A percentile compares a stretch with the other conserved stretches of the same genome.
Evolutionary conservation across 2,888 invertebrate genomes (phyloP).

Genomic region (Chrysolina americana): DNA sequence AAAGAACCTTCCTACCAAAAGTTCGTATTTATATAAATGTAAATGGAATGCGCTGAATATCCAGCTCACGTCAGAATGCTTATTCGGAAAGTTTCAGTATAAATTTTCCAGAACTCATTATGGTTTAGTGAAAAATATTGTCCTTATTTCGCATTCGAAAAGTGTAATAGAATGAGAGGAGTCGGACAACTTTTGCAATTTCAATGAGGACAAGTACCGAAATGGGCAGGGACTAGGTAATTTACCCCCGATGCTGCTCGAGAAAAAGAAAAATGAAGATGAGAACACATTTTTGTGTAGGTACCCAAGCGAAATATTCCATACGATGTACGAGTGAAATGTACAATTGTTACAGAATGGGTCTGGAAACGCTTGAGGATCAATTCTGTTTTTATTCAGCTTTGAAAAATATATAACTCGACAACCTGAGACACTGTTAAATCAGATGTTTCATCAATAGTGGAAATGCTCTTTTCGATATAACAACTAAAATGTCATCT

Average conservation of each 20-base stretch:
- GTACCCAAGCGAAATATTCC: no score
- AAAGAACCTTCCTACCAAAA: neutral
- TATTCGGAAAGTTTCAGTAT: constrained; percentile 39
- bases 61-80: constrained; percentile 19
- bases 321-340: neutral
- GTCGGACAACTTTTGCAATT: constrained; percentile 49
- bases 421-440: no score
- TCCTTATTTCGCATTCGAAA: constrained; percentile 47
- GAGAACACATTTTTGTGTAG: no score
- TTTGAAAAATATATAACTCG: no score
- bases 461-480: no score
- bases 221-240: neutral
- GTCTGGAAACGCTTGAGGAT: no score
- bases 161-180: constrained; percentile 46
- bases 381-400: no score
- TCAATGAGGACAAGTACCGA: constrained; percentile 48
- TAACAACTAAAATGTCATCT: no score
- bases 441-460: no score
- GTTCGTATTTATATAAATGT: constrained; percentile 15
- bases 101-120: constrained; percentile 45
- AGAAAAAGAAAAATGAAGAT: neutral
- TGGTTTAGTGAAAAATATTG: constrained; percentile 43
- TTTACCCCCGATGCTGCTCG: neutral
- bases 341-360: neutral
- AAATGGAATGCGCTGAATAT: neutral